Conservation (phyloP, 2,113 vertebrate genomes). For the Erythrolamprus reginae region DNA sequence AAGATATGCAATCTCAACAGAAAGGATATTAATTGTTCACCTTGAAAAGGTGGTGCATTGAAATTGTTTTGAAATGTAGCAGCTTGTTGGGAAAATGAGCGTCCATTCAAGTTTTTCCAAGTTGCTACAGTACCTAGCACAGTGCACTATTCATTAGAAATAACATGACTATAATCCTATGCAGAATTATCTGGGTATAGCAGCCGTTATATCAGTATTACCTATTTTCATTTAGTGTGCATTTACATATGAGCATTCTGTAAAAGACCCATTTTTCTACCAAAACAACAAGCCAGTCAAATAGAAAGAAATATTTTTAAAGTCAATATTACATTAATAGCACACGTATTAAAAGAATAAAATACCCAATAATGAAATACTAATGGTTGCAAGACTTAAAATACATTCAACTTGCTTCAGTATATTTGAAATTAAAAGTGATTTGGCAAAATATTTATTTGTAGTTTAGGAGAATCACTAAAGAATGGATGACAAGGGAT, state of each 20-base stretch:
- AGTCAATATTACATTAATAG: not conserved
- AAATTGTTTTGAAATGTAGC: not conserved
- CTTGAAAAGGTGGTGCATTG: not conserved
- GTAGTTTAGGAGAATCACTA: not conserved
- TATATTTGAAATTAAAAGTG: not conserved
- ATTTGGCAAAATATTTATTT: not conserved
- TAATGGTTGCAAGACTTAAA: not conserved
- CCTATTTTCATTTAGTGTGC: not conserved
- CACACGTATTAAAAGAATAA: not conserved
- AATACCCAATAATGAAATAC: not conserved
- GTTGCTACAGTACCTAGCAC: not conserved
- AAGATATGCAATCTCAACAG: not conserved
- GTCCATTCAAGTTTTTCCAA: not conserved
- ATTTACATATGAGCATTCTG: not conserved
- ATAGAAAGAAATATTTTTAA: not conserved
- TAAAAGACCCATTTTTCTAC: not conserved
- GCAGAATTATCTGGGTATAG: not conserved
- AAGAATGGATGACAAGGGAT: not conserved
- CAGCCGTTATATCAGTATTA: not conserved
- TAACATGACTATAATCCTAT: not conserved
- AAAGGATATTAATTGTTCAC: not conserved
- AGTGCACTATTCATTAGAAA: not conserved
- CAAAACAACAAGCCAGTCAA: not conserved
- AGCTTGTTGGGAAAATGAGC: not conserved
- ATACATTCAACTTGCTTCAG: not conserved